Evolutionary conservation across 2,113 vertebrate genomes (phyloP).

Genomic region (Labeo rohita): DNA sequence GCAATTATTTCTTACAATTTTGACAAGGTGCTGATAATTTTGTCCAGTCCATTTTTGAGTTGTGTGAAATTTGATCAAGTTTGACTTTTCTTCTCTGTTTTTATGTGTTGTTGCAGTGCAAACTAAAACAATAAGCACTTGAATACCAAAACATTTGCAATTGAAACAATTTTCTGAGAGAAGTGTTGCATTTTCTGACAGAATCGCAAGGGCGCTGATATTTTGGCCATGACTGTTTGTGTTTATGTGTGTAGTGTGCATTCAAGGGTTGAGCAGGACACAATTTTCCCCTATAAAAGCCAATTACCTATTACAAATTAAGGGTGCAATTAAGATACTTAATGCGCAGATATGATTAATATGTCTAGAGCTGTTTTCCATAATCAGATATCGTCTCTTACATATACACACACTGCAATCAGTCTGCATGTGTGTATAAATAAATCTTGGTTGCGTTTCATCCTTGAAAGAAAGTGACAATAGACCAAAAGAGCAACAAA

Average conservation of each 20-base stretch:
- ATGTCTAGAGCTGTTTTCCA: conserved; percentile 38
- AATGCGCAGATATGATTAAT: conserved; percentile 54
- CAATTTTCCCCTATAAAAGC: conserved; percentile 48
- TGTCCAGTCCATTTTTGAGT: too few species aligned
- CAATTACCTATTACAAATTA: conserved; percentile 47
- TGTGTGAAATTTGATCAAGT: too few species aligned
- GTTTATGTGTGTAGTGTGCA: conserved; percentile 8
- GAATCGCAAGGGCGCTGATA: too few species aligned
- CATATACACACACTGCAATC: not conserved
- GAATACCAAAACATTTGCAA: too few species aligned
- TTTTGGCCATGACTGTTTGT: too few species aligned
- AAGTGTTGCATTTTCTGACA: too few species aligned
- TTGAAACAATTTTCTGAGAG: too few species aligned
- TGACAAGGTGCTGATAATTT: too few species aligned
- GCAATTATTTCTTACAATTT: too few species aligned
- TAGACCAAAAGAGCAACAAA: not conserved
- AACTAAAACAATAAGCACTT: too few species aligned
- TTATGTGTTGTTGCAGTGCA: too few species aligned
- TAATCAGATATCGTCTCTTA: conserved; percentile 46
- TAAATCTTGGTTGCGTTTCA: not conserved
- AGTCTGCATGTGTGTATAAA: conserved; percentile 2
- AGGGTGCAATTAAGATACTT: conserved; percentile 44
- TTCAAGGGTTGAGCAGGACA: not conserved
- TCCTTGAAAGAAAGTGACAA: not conserved
- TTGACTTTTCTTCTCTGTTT: too few species aligned